Evolutionary conservation across 1,140 invertebrate genomes (phyloP), one percentile per base, ranked within the genome.

Genomic region (Himalopsyche phryganea): DNA sequence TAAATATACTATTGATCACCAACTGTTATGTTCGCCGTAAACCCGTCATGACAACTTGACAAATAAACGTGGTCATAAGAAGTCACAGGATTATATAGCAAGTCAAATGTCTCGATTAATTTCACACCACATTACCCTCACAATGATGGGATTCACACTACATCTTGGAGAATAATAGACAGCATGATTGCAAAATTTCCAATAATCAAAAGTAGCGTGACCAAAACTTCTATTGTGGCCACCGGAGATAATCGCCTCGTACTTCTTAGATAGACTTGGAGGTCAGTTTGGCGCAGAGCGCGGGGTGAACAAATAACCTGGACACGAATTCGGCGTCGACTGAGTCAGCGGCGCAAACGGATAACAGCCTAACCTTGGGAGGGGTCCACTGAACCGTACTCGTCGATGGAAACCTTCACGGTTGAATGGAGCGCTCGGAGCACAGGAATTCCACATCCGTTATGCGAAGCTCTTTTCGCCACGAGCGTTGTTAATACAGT

Each of bases 101-200:
- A 57, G 63, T 61, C 58, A 46, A 60, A 70, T 19, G 67, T 70
- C 66, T 68, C 66, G 70, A 68, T 70, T 68, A 63, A 69, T 68
- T 78, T 77, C 75, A 73, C 68, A 73, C 70, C 61, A 50, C 56
- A 67, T 78, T 71, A 72, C 53, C 23, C 59, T 55, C 47, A 78
- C 75, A 78, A 78, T 77, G 68, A 67, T 73, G 75, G 76, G 76
- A 78, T 77, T 67, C 68, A 71, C 68, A 69, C 68, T 61, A 60
- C 60, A 59, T 67, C 67, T 65, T 42, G 64, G 54, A 61, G 62
- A 61, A 70, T 75, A 77, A 75, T 73, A 61, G 56, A 51, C 23
- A 42, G 45, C 40, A 52, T 44, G 50, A 55, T 64, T 60, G 62
- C 51, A 28, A 63, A 59, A 56, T 42, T 58, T 38, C 23, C 52